phyloP scores from a whole-genome alignment of 2,888 invertebrate genomes.

The Ichneumoninae sp. region DNA sequence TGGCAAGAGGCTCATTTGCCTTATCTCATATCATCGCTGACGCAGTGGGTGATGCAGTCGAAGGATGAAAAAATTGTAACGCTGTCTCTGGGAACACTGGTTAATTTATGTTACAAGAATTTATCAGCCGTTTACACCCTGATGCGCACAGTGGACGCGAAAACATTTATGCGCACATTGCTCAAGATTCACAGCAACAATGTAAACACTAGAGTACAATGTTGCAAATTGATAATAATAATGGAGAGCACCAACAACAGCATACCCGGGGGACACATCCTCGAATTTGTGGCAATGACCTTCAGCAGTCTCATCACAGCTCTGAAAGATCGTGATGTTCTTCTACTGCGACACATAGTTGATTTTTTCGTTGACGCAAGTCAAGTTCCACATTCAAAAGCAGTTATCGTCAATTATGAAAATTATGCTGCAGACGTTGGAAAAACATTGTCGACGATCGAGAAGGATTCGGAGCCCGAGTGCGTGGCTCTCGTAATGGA shows the following conservation, averaged over 20 bases:
- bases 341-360: slow-evolving; percentile 85
- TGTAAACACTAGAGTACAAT: slow-evolving; percentile 85
- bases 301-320: slow-evolving; percentile 85
- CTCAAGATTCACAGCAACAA: slow-evolving; percentile 85
- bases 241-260: slow-evolving; percentile 85
- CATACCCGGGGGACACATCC: slow-evolving; percentile 84
- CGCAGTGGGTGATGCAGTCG: slow-evolving; percentile 87
- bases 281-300: slow-evolving; percentile 85
- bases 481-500: slow-evolving; percentile 85
- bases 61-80: slow-evolving; percentile 85
- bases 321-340: slow-evolving; percentile 83
- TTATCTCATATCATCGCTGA: slow-evolving; percentile 88
- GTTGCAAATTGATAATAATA: slow-evolving; percentile 86
- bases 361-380: slow-evolving; percentile 86
- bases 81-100: slow-evolving; percentile 89
- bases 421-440: slow-evolving; percentile 82
- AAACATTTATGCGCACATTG: slow-evolving; percentile 88
- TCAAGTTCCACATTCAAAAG: slow-evolving; percentile 80
- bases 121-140: slow-evolving; percentile 90
- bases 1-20: slow-evolving; percentile 92
- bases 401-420: slow-evolving; percentile 78
- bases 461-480: slow-evolving; percentile 82
- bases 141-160: slow-evolving; percentile 89
- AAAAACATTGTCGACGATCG: slow-evolving; percentile 81
- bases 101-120: slow-evolving; percentile 92